phyloP scores from a whole-genome alignment of 2,888 invertebrate genomes.

The Alloscopus bannaensis region DNA sequence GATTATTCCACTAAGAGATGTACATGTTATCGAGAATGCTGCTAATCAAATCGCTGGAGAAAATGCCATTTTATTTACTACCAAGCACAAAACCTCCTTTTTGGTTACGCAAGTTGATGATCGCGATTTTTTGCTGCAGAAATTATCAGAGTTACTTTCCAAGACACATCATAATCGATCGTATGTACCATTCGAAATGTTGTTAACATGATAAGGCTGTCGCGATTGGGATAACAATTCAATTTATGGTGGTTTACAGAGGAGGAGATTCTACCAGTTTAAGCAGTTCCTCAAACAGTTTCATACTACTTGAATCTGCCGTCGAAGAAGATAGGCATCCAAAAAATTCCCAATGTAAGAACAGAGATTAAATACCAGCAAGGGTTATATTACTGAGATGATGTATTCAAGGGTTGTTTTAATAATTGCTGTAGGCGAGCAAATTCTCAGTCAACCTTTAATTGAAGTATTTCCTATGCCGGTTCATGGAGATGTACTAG shows the following conservation, averaged over 20 bases:
- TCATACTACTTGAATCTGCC: slow-evolving; percentile 71
- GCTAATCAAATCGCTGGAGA: slow-evolving; percentile 81
- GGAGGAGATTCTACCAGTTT: slow-evolving; percentile 68
- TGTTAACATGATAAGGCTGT: too few species aligned
- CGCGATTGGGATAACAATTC: slow-evolving; percentile 1
- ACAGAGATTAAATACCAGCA: neutral
- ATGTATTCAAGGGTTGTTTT: neutral
- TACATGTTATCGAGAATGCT: slow-evolving; percentile 85
- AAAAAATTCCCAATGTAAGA: slow-evolving; percentile 35
- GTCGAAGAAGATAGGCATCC: slow-evolving; percentile 66
- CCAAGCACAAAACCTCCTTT: slow-evolving; percentile 87
- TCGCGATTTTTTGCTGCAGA: slow-evolving; percentile 90
- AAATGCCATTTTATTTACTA: slow-evolving; percentile 88
- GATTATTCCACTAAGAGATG: slow-evolving; percentile 91
- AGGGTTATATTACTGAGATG: slow-evolving; percentile 11
- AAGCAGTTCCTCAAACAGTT: slow-evolving; percentile 72
- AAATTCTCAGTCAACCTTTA: slow-evolving; percentile 70
- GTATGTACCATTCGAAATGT: slow-evolving; percentile 41
- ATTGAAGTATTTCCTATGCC: slow-evolving; percentile 86
- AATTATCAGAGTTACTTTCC: slow-evolving; percentile 90
- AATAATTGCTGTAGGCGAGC: slow-evolving; percentile 61
- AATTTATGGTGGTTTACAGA: slow-evolving; percentile 21
- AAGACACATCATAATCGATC: slow-evolving; percentile 77
- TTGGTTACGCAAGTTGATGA: slow-evolving; percentile 92
- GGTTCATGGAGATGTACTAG: slow-evolving; percentile 77